Conservation (phyloP, 2,797 vertebrate species). For the Acanthiza pusilla region DNA sequence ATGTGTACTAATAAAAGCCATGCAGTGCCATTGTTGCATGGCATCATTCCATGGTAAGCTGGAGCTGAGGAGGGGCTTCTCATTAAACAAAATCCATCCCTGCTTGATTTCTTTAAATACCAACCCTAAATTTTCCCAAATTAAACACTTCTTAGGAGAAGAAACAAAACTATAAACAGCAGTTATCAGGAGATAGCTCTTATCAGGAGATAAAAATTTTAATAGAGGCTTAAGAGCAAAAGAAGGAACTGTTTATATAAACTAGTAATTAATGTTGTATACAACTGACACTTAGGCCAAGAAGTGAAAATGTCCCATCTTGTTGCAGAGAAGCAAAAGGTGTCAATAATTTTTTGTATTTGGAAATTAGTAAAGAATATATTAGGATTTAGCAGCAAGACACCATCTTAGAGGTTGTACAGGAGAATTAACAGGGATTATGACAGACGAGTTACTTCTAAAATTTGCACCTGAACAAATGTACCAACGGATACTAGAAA, state of each 20-base stretch:
- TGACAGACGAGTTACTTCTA: not conserved
- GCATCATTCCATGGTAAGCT: not conserved
- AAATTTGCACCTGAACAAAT: not conserved
- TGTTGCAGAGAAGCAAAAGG: not conserved
- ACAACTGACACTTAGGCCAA: not conserved
- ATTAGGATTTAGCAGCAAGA: not conserved
- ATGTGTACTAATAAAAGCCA: not conserved
- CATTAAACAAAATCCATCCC: not conserved
- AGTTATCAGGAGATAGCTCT: not conserved
- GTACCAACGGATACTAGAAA: not conserved
- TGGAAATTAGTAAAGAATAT: not conserved
- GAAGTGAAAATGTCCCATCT: not conserved
- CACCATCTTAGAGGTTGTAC: not conserved
- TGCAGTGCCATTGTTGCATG: not conserved
- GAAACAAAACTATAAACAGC: not conserved
- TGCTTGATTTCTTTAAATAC: not conserved
- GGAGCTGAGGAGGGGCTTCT: not conserved
- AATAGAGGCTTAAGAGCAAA: not conserved
- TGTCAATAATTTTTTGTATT: not conserved
- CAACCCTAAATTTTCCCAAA: not conserved
- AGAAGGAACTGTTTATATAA: not conserved
- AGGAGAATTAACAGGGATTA: not conserved
- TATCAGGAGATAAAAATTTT: not conserved
- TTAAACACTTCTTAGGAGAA: not conserved
- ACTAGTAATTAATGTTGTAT: not conserved